phyloP scores from a whole-genome alignment of 1,140 invertebrate genomes.

The Battus philenor region DNA sequence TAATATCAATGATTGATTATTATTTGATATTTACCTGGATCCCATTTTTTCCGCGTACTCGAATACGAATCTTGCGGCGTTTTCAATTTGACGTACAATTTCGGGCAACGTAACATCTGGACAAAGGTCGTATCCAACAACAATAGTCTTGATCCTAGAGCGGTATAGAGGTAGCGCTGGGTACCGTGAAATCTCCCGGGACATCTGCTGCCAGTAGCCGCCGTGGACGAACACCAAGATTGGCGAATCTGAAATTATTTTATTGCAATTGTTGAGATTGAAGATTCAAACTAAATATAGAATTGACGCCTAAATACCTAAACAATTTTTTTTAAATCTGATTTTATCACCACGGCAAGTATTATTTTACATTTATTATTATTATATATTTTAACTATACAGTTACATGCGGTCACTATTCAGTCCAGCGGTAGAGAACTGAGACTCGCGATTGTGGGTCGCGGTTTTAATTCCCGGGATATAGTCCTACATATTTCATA shows the following conservation, averaged over 20 bases:
- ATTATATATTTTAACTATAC: no score
- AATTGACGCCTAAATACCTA: no score
- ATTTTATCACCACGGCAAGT: no score
- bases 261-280: no score
- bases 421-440: no score
- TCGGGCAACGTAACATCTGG: constrained; percentile 79
- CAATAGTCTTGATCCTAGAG: constrained; percentile 80
- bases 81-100: constrained; percentile 80
- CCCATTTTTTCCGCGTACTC: constrained; percentile 74
- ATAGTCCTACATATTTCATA: no score
- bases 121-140: constrained; percentile 86
- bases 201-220: constrained; percentile 87
- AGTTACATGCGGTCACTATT: no score
- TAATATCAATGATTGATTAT: background rate
- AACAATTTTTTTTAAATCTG: no score
- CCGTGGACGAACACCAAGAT: constrained; percentile 89
- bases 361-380: no score
- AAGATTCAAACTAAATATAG: no score
- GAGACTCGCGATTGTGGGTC: no score
- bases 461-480: no score
- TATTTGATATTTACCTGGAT: constrained; percentile 50
- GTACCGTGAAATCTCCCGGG: constrained; percentile 80
- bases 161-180: constrained; percentile 78
- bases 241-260: constrained; percentile 80
- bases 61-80: constrained; percentile 77